Base-by-base conservation (phyloP, 30 jellyfish, hydroid and myxozoan genomes). In the Hydractinia echinata region DNA sequence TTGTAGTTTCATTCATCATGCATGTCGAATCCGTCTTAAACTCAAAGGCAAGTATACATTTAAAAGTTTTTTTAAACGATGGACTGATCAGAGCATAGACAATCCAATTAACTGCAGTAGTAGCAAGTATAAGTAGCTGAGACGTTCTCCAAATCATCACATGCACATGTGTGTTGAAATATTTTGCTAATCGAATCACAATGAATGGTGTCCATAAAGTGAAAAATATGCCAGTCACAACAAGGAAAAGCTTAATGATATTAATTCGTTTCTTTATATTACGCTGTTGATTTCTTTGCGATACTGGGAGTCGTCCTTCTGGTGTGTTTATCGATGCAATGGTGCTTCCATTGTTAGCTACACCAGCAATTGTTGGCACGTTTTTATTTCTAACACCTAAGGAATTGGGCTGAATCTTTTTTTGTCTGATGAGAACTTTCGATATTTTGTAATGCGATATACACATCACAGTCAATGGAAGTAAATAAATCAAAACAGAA, bases 151-250 rank as follows among this genome's bases (percentile, higher is more conserved):
- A 91, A 14, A 91, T 8, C 76, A 62, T 68, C 9, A 73, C 89
- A 73, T 83, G 86, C 79, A 91, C 82, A 13, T 54, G 54, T 5
- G 86, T 81, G 56, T 66, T 88, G 62, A 80, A 91, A 76, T 91
- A 91, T 71, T 77, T 19, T 5, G 86, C 86, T 89, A 91, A 79
- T 50, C 97, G 94, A 5, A 71, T 67, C 21, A 85, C 81, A 58
- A 91, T 83, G 73, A 91, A 91, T 54, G 97, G 97, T 73, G 97
- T 91, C 97, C 97, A 91, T 61, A 91, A 53, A 1, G 81, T 66
- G 76, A 91, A 81, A 67, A 91, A 91, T 53, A 85, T 84, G 15
- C 79, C 76, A 13, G 96, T 91, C 4, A 91, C 97, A 49, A 87
- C 89, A 66, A 91, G 66, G 50, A 91, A 73, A 5, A 91, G 92